Evolutionary conservation across 30 jellyfish, hydroid and myxozoan species (phyloP).

Genomic region (Hydra vulgaris): DNA sequence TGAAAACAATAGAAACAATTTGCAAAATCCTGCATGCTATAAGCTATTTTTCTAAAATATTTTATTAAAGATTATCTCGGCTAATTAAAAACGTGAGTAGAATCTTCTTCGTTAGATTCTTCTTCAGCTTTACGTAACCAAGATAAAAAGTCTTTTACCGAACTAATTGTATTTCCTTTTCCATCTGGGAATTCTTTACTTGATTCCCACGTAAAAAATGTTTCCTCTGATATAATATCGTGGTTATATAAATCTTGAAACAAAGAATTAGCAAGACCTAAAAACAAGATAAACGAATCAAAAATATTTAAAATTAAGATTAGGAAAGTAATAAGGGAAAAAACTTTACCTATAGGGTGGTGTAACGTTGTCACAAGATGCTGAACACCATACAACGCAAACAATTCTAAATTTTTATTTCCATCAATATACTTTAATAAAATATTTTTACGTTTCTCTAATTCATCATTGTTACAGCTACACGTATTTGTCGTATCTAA

Average conservation of each 20-base stretch:
- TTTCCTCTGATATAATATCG: constrained; percentile 40
- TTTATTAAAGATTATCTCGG: not conserved
- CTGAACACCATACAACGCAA: constrained; percentile 49
- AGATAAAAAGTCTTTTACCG: constrained; percentile 38
- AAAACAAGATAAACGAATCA: not conserved
- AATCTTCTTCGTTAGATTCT: constrained; percentile 25
- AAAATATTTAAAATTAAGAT: not conserved
- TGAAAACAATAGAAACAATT: not conserved
- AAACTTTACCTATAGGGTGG: constrained; percentile 52
- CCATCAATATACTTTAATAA: constrained; percentile 31
- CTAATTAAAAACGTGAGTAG: not conserved
- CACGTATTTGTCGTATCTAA: constrained; percentile 9
- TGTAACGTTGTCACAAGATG: constrained; percentile 28
- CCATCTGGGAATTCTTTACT: constrained; percentile 61
- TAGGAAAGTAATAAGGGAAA: not conserved
- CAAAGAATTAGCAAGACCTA: constrained; percentile 39
- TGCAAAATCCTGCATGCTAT: not conserved
- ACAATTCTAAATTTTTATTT: constrained; percentile 27
- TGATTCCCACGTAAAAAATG: constrained; percentile 44
- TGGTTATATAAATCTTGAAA: constrained; percentile 51
- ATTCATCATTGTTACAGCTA: constrained; percentile 13
- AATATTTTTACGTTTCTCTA: constrained; percentile 16
- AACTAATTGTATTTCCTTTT: constrained; percentile 44
- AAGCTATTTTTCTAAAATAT: not conserved
- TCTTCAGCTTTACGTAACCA: constrained; percentile 58